Base-by-base conservation (phyloP, 53 echinoderm and acorn worm species). In the Holothuria leucospilota region DNA sequence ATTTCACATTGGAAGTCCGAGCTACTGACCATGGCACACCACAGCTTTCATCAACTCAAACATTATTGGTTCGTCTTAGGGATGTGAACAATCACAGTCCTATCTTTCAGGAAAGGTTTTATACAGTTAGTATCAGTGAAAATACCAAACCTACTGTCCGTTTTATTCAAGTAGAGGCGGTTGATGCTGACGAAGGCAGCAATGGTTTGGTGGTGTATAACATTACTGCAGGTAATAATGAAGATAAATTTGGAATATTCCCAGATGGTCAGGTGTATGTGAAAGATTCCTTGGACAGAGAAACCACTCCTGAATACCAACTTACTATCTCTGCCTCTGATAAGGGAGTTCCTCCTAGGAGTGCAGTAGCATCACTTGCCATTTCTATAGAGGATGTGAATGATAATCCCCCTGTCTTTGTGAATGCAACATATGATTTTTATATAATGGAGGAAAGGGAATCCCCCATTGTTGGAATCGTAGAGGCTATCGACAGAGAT, bases 61-160 rank as follows among this genome's bases (percentile, higher is more conserved):
- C 89, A 65, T 67, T 96, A 15, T 77, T 59, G 20, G 53, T 96
- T 69, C 72, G 61, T 41, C 87, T 96, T 14, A 81, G 94, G 62
- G 97, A 96, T 86, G 97, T 96, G 39, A 96, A 96, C 88, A 94
- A 93, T 74, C 91, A 96, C 80, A 84, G 88, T 51, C 97, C 97
- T 49, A 84, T 86, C 28, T 96, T 96, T 86, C 56, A 62, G 20
- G 86, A 85, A 56, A 69, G 70, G 30, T 87, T 72, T 23, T 94
- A 86, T 58, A 87, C 68, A 51, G 69, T 87, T 29, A 82, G 84
- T 39, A 94, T 94, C 78, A 89, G 85, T 20, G 94, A 95, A 30
- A 95, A 91, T 68, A 87, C 78, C 18, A 38, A 15, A 16, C 84
- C 84, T 12, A 38, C 84, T 11, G 65, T 42, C 13, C 82, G 87